A percentile compares a stretch with the other conserved stretches of the same genome.
phyloP scores from a whole-genome alignment of 2,113 vertebrate genomes.

The Podarcis cretensis region DNA sequence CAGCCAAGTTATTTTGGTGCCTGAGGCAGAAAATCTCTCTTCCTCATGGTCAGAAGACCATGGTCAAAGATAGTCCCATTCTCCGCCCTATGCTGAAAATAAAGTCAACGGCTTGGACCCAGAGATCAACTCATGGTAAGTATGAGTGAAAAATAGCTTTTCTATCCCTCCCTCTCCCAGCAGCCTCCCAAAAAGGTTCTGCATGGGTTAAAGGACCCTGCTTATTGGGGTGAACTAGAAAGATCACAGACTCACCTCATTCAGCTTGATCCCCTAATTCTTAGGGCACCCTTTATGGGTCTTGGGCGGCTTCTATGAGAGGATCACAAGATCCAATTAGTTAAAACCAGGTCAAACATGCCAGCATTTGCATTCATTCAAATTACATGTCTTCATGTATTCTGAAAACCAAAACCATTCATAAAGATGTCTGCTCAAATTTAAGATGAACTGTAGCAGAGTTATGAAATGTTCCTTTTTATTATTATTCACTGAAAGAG shows the following conservation, averaged over 20 bases:
- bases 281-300: too few species aligned
- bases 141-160: too few species aligned
- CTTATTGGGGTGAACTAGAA: too few species aligned
- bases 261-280: too few species aligned
- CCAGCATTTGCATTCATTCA: slow-evolving; percentile 21
- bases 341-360: slow-evolving; percentile 9
- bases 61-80: neutral
- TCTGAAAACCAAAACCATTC: slow-evolving; percentile 26
- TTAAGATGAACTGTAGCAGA: slow-evolving; percentile 13
- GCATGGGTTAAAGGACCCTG: too few species aligned
- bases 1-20: too few species aligned
- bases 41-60: neutral
- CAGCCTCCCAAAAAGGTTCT: too few species aligned
- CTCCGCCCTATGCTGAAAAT: neutral
- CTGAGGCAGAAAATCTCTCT: neutral
- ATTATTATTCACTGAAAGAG: slow-evolving; percentile 14
- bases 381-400: slow-evolving; percentile 20
- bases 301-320: too few species aligned
- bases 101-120: neutral
- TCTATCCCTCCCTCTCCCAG: too few species aligned
- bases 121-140: too few species aligned
- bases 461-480: neutral
- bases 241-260: too few species aligned
- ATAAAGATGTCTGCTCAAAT: slow-evolving; percentile 7
- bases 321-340: too few species aligned